phyloP scores from a whole-genome alignment of 2,888 invertebrate genomes.

The Patella depressa region DNA sequence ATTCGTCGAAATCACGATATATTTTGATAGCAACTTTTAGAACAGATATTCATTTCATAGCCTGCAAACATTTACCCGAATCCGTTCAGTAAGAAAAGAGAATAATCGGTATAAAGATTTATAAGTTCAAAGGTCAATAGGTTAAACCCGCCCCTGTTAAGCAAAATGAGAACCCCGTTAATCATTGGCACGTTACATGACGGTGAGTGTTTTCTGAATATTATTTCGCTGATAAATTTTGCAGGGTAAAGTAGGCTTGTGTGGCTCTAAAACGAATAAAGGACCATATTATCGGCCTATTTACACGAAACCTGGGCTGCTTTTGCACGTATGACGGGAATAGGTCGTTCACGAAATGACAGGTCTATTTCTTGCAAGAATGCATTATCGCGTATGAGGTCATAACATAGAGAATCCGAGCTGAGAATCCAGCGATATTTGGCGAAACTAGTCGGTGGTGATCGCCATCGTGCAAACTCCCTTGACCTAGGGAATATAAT shows the following conservation, averaged over 20 bases:
- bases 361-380: slow-evolving; percentile 49
- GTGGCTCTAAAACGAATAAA: slow-evolving; percentile 35
- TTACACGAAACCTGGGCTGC: slow-evolving; percentile 35
- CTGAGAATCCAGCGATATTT: background rate
- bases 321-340: slow-evolving; percentile 42
- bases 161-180: slow-evolving; percentile 69
- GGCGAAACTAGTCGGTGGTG: slow-evolving; percentile 17
- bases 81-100: background rate
- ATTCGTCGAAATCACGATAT: too few species aligned
- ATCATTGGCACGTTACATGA: slow-evolving; percentile 72
- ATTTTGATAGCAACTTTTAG: too few species aligned
- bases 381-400: slow-evolving; percentile 50
- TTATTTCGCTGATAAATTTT: slow-evolving; percentile 74
- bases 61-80: background rate
- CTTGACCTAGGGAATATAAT: too few species aligned
- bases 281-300: slow-evolving; percentile 33
- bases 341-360: slow-evolving; percentile 33
- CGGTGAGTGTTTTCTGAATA: slow-evolving; percentile 75
- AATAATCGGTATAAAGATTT: background rate
- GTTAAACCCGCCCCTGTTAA: slow-evolving; percentile 66
- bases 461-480: slow-evolving; percentile 25
- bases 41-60: too few species aligned
- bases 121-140: slow-evolving; percentile 67
- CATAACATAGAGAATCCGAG: slow-evolving; percentile 22
- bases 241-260: slow-evolving; percentile 67